Percentiles rank a stretch among this genome's conserved stretches.
phyloP scores from a whole-genome alignment of 2,113 vertebrate genomes.

The Bubo blakistoni region DNA sequence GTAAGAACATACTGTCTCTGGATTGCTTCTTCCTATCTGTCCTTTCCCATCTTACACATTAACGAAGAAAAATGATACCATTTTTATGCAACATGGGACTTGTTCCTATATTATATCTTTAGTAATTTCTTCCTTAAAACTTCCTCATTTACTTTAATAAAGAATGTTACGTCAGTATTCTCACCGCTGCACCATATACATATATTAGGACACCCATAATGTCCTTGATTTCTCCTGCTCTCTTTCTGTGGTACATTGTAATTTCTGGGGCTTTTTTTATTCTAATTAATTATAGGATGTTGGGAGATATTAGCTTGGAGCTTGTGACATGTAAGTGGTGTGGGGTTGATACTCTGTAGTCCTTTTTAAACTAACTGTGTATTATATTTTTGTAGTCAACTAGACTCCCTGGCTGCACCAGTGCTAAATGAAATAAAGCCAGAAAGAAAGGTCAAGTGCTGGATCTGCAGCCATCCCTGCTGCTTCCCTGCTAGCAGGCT shows the following conservation, averaged over 20 bases:
- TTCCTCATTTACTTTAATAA: constrained; percentile 36
- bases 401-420: neutral
- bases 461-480: neutral
- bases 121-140: constrained; percentile 25
- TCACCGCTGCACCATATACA: neutral
- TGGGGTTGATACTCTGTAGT: neutral
- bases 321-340: neutral
- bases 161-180: neutral
- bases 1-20: neutral
- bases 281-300: constrained; percentile 25
- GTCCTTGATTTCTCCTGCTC: constrained; percentile 41
- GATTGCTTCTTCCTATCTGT: neutral
- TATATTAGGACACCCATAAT: neutral
- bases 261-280: neutral
- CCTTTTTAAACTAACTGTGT: neutral
- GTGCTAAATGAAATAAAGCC: neutral
- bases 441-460: neutral
- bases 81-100: constrained; percentile 17
- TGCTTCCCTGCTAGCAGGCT: neutral
- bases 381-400: neutral
- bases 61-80: constrained; percentile 9
- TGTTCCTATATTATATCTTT: neutral
- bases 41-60: neutral
- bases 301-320: neutral
- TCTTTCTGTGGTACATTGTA: neutral